phyloP scores from a whole-genome alignment of 2,888 invertebrate species.

The Ephialtes manifestator region DNA sequence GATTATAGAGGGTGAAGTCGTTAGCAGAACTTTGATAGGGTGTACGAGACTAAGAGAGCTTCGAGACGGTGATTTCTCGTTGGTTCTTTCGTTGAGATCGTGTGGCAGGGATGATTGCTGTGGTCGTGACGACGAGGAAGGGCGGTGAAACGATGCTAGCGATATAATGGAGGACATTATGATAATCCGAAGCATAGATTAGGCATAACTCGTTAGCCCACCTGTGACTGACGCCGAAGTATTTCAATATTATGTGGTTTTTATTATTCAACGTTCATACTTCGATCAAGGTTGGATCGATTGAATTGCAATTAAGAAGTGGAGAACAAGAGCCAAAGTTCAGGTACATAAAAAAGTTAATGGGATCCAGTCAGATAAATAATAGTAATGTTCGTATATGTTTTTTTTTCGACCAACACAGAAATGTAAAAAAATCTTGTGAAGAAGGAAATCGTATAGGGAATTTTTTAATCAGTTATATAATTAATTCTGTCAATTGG shows the following conservation, averaged over 20 bases:
- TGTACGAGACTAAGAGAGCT: background rate
- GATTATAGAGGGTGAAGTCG: constrained; percentile 15
- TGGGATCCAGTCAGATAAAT: background rate
- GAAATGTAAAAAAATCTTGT: no score
- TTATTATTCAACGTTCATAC: background rate
- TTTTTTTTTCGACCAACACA: no score
- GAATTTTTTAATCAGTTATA: no score
- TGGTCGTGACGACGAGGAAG: constrained; percentile 5
- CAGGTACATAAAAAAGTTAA: background rate
- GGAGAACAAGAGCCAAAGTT: background rate
- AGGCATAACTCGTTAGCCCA: constrained; percentile 84
- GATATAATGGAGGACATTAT: constrained; percentile 84
- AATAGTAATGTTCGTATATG: background rate
- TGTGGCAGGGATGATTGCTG: constrained; percentile 7
- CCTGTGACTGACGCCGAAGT: constrained; percentile 76
- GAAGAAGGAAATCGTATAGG: no score
- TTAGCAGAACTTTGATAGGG: constrained; percentile 11
- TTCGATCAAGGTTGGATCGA: constrained; percentile 24
- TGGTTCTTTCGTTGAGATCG: constrained; percentile 25
- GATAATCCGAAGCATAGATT: constrained; percentile 85
- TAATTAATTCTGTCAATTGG: no score
- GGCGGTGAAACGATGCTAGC: constrained; percentile 71
- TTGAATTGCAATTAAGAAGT: constrained; percentile 8
- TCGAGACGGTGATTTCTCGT: constrained; percentile 48
- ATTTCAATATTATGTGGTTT: background rate